Evolutionary conservation across 2,113 vertebrate genomes (phyloP), one percentile per base, ranked within the genome.

Genomic region (Archocentrus centrarchus): DNA sequence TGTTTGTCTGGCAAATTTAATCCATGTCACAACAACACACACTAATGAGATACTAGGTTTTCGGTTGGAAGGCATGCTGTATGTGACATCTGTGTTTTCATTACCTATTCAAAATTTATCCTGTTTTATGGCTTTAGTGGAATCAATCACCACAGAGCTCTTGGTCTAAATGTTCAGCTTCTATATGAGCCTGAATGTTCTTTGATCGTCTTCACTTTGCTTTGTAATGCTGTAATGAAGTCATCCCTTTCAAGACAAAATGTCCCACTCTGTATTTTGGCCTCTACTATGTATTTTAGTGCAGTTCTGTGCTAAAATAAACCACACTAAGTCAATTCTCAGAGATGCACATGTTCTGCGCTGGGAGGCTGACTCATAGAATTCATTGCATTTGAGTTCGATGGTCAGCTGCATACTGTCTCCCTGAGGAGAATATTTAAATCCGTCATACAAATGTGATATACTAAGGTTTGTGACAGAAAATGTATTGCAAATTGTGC

Each of bases 131-230:
- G 60, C 35, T 32, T 75, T 22, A 59, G 41, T 20, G 10, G 59
- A 88, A 59, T 83, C 63, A 55, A 35, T 80, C 53, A 32, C 24
- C 24, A 47, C 15, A 18, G 17, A n/a, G n/a, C 44, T 83, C 50
- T 60, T 77, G 24, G 60, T 64, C 7, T 30, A 15, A 18, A 59
- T 59, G 27, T 75, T 68, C 62, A 55, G 47, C 59, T 20, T n/a
- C 22, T 24, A 64, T 80, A 39, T 20, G 44, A 66, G 27, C 35
- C 27, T 44, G 32, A 17, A 14, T 57, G 24, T 9, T 83, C 60
- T 64, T 80, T 77, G 73, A 79, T 62, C 62, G 75, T 84, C 76
- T 78, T 58, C 17, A 75, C 78, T 89, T 77, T 70, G 70, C 79
- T 89, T 83, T 84, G 79, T 80, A 59, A 35, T 20, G 6, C 35